Evolutionary conservation across 2,888 invertebrate genomes (phyloP), one percentile per base, ranked within the genome.

Genomic region (Drosophila engyochracea): DNA sequence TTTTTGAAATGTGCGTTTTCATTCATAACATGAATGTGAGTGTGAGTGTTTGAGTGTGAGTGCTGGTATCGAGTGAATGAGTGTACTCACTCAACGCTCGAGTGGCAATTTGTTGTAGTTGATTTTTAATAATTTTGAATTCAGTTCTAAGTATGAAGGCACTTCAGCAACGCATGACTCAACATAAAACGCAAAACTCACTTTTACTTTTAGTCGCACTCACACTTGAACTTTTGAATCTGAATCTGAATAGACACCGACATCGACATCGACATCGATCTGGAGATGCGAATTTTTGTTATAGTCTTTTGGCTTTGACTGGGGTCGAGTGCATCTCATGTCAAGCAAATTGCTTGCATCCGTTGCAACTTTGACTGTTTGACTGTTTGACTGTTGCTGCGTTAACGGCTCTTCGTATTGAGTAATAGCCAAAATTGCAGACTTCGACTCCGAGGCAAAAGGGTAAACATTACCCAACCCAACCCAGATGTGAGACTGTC

Each of bases 271-370:
- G 54, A 39, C 57, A 63, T 49, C 41, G 30, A 30, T 44, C 60
- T 49, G 16, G 59, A 63, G 53, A 25, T 41, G 16, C 28, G 44
- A 30, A 47, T 41, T 52, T 52, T n/a, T 6, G 10, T 35, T 54
- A 16, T 22, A 25, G 58, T 37, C 16, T 68, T 68, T 33, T 58
- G 44, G n/a, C 47, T 51, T 37, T 47, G 37, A 31, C 52, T 41
- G 9, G 37, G 35, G n/a, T 76, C 59, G 76, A 83, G 70, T 83
- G 82, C 85, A 70, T 70, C 77, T 79, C 53, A 49, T 37, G 58
- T 70, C 30, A 63, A 68, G 44, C 73, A 86, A 86, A 85, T 86
- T 87, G 79, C 87, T 86, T 57, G 86, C 73, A 86, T 86, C 85
- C 85, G 85, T 69, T 82, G 67, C 65, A 25, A 37, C 55, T 22